These are phyloP conservation scores for Mus musculus DNA, from an alignment of 2,113 vertebrate species.

Conservation along the genomic window DNA sequence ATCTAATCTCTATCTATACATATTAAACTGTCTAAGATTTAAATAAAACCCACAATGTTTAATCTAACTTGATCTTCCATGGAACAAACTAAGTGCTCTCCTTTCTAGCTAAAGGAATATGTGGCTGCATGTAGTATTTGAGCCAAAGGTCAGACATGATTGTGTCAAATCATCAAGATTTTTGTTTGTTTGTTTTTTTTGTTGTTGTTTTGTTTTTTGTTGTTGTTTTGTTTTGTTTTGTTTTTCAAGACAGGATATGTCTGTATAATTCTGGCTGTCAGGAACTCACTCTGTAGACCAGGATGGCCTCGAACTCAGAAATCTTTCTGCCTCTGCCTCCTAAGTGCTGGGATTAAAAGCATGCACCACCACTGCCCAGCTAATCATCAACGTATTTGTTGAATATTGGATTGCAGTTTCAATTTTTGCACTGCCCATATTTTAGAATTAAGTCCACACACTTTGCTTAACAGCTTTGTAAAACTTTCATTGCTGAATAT, in stretches of 20 bases:
- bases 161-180: not conserved
- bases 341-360: no score
- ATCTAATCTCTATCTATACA: no score
- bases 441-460: not conserved
- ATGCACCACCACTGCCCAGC: no score
- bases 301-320: no score
- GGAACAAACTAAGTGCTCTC: not conserved
- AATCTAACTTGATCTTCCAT: not conserved
- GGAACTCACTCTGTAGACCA: no score
- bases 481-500: not conserved
- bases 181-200: no score
- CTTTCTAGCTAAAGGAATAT: not conserved
- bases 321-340: no score
- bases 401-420: not conserved
- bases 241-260: no score
- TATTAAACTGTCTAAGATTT: not conserved
- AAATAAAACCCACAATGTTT: no score
- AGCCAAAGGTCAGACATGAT: not conserved
- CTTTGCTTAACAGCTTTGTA: slow-evolving; percentile 33
- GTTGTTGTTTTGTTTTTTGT: no score
- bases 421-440: not conserved
- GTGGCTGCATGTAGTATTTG: not conserved
- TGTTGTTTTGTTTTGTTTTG: no score
- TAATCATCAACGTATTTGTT: not conserved
- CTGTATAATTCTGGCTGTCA: no score